A percentile compares a stretch with the other conserved stretches of the same genome.
Evolutionary conservation across 2,888 invertebrate genomes (phyloP).

Genomic region (Mesochorus sp.): DNA sequence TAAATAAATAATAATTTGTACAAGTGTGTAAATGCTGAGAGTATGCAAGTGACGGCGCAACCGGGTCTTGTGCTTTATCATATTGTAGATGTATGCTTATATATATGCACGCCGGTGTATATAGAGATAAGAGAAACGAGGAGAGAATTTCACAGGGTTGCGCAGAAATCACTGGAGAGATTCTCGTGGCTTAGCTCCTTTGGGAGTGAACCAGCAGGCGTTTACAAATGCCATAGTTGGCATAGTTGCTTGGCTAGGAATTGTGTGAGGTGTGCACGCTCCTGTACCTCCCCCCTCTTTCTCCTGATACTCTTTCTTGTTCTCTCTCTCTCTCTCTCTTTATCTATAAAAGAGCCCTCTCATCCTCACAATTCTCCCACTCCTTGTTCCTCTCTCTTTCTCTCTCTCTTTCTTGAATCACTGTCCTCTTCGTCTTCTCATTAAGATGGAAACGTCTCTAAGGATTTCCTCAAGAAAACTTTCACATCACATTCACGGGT

Average conservation of each 20-base stretch:
- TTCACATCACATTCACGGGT: slow-evolving; percentile 25
- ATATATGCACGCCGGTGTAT: slow-evolving; percentile 9
- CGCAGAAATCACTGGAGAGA: slow-evolving; percentile 63
- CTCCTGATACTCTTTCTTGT: background rate
- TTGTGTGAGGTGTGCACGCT: slow-evolving; percentile 44
- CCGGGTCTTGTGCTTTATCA: background rate
- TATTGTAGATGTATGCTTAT: background rate
- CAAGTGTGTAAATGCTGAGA: too few species aligned
- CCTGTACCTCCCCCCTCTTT: background rate
- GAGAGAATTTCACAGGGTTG: slow-evolving; percentile 60
- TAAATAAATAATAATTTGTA: too few species aligned
- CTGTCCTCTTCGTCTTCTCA: slow-evolving; percentile 3
- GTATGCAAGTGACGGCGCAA: background rate
- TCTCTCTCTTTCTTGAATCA: background rate
- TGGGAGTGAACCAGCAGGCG: slow-evolving; percentile 60
- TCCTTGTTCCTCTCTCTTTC: background rate
- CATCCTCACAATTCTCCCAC: background rate
- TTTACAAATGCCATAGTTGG: slow-evolving; percentile 65
- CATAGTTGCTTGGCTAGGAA: slow-evolving; percentile 62
- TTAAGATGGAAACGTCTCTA: slow-evolving; percentile 28
- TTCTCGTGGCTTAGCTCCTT: slow-evolving; percentile 60
- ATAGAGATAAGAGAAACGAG: slow-evolving; percentile 23
- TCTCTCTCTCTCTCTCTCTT: background rate
- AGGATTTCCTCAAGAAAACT: slow-evolving; percentile 47
- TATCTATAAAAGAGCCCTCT: slow-evolving; percentile 2